phyloP scores from a whole-genome alignment of 92 coral and sea anemone genomes.

The Epizoanthus stellaris region DNA sequence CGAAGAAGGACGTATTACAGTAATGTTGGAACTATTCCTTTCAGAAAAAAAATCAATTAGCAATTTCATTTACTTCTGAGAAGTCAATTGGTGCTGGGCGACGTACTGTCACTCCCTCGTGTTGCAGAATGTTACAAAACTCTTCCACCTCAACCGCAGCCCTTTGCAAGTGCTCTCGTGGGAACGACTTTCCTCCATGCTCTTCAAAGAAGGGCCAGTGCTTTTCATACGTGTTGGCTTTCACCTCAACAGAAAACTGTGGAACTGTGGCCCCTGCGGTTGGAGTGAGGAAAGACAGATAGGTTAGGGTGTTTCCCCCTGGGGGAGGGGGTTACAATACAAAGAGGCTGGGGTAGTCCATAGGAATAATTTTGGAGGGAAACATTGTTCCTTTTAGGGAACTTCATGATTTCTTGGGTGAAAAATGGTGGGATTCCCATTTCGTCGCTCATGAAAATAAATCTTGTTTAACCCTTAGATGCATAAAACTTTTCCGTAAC shows the following conservation, averaged over 20 bases:
- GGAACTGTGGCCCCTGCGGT: neutral
- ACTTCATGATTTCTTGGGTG: too few species aligned
- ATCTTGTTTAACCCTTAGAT: too few species aligned
- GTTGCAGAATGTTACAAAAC: conserved; percentile 69
- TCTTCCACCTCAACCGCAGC: conserved; percentile 75
- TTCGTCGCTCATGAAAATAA: too few species aligned
- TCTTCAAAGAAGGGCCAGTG: conserved; percentile 66
- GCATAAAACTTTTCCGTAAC: too few species aligned
- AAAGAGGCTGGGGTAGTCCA: too few species aligned
- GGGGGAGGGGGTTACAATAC: too few species aligned
- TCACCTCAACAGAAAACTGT: conserved; percentile 67
- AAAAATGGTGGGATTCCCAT: too few species aligned
- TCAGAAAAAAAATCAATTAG: neutral
- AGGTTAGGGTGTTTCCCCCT: too few species aligned
- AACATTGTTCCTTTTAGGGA: too few species aligned
- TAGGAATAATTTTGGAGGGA: too few species aligned
- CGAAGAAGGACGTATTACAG: neutral
- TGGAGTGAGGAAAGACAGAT: too few species aligned
- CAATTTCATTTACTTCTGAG: conserved; percentile 49
- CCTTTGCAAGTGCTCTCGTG: conserved; percentile 58
- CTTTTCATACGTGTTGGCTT: conserved; percentile 64
- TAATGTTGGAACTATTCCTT: too few species aligned
- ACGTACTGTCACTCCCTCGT: conserved; percentile 79
- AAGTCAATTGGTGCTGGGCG: conserved; percentile 73
- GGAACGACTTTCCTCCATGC: conserved; percentile 70